A percentile compares a stretch with the other conserved stretches of the same genome.
Conservation (phyloP, 1,140 invertebrate genomes). For the Prorops nasuta region DNA sequence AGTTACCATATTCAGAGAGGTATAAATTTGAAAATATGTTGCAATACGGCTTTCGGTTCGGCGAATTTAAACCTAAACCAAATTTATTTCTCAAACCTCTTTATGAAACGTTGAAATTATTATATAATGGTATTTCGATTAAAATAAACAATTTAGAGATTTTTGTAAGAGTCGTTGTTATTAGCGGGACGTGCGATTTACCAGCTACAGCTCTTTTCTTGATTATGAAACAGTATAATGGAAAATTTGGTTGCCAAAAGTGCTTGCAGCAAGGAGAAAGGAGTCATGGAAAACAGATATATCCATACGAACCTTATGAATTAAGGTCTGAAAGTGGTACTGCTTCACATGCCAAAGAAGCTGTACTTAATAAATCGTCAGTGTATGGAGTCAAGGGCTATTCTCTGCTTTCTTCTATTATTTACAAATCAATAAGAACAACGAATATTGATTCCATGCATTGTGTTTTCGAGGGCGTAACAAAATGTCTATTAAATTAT, state of each 20-base stretch:
- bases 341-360: constrained; percentile 2
- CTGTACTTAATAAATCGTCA: not conserved
- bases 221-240: no score
- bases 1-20: no score
- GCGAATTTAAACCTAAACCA: not conserved
- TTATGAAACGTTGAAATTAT: not conserved
- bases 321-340: constrained; percentile 9
- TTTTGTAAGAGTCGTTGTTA: not conserved
- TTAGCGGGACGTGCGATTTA: not conserved
- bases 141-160: not conserved
- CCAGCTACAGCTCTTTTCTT: constrained; percentile 2
- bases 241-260: no score
- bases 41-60: constrained; percentile 7
- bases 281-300: not conserved
- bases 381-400: constrained; percentile 18
- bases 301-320: not conserved
- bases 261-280: not conserved
- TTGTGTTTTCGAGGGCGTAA: constrained; percentile 4
- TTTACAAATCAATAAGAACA: not conserved
- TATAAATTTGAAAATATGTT: not conserved
- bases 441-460: constrained; percentile 15
- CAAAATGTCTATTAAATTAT: constrained; percentile 1
- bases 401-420: not conserved
- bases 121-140: not conserved
- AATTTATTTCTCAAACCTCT: not conserved